Evolutionary conservation across 2,888 invertebrate species (phyloP), one percentile per base, ranked within the genome.

Genomic region (Piscicola geometra): DNA sequence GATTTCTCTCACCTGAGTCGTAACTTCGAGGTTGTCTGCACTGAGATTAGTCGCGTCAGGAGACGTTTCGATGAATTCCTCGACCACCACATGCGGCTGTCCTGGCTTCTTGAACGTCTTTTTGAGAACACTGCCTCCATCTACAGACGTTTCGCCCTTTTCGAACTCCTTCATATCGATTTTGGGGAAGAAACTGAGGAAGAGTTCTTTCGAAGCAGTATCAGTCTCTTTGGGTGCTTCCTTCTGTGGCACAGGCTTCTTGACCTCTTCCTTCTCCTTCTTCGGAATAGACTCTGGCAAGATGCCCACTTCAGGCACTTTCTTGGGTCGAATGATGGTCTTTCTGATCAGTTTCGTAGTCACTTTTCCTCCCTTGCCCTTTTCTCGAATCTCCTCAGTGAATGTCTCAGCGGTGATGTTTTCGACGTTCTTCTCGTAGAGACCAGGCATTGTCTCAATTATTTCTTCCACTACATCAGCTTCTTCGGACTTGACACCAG

Each of bases 301-400:
- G n/a, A n/a, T n/a, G n/a, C n/a, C n/a, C n/a, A n/a, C n/a, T n/a
- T n/a, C n/a, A n/a, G n/a, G n/a, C n/a, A n/a, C n/a, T 33, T 18
- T 32, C 35, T 60, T 72, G 1, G 72, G 72, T 60, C 35, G 56
- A n/a, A 72, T 33, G 15, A 72, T 36, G 1, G 72, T 72, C 36
- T 72, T 72, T 52, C 60, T 56, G 18, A 72, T 33, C 30, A 72
- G 5, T 36, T 56, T 72, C 25, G 28, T 33, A 1, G 5, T 18
- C 33, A 60, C 9, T 12, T 56, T 25, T 5, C 60, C 60, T 25
- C 25, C 25, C n/a, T 25, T 56, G 25, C 25, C 25, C 25, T 56
- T 56, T 21, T 56, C 60, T 5, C 3, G 3, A 5, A 56, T 5
- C 25, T 56, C 60, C n/a, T 56, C 60, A 5, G 3, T 25, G 25